Conservation (phyloP, 2,113 vertebrate species). For the Festucalex cinctus region DNA sequence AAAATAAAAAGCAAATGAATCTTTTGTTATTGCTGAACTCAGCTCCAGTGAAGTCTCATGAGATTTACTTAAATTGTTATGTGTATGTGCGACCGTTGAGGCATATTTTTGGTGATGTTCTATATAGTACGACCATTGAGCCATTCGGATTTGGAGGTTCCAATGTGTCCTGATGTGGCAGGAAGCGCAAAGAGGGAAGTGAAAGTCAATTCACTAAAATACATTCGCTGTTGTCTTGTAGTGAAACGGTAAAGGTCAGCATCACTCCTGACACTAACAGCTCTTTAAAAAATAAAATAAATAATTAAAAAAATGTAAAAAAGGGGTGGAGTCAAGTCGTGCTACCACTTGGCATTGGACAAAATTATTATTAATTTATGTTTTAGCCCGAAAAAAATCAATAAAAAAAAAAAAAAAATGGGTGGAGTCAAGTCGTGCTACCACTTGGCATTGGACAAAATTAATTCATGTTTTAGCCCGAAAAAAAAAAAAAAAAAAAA, state of each 20-base stretch:
- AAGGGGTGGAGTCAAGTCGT: too few relatives aligned
- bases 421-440: too few relatives aligned
- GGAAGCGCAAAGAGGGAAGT: not conserved
- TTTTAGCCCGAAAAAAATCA: too few relatives aligned
- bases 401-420: too few relatives aligned
- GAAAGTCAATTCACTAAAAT: not conserved
- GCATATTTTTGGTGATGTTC: not conserved
- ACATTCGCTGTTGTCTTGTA: not conserved
- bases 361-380: constrained; percentile 13
- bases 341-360: not conserved
- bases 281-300: not conserved
- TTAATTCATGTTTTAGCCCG: too few relatives aligned
- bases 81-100: not conserved
- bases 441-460: too few relatives aligned
- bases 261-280: not conserved
- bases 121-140: not conserved
- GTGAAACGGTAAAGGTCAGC: not conserved
- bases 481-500: too few relatives aligned
- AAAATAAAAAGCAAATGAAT: not conserved
- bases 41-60: not conserved
- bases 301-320: too few relatives aligned
- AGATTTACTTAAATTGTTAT: not conserved
- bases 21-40: not conserved
- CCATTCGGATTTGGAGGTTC: not conserved
- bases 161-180: not conserved